These are phyloP conservation scores for Enteromius trimaculatus DNA, from an alignment of 2,797 vertebrate genomes.

Conservation along the genomic window DNA sequence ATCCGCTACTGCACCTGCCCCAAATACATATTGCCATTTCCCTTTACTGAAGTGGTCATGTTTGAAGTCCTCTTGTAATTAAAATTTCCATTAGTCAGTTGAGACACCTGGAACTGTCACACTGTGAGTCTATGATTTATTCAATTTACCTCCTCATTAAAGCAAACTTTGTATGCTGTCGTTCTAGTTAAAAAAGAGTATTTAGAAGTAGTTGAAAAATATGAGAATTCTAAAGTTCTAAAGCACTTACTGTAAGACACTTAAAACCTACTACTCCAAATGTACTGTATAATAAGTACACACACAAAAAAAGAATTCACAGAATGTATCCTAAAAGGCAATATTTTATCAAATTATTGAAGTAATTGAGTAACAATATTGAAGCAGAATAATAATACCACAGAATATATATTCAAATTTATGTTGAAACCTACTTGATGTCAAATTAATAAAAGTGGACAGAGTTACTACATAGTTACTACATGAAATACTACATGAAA, in stretches of 20 bases:
- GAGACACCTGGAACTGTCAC: constrained; percentile 34
- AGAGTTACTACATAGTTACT: no score
- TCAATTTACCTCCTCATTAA: background rate
- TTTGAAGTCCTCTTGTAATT: constrained; percentile 36
- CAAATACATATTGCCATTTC: background rate
- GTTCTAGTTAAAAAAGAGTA: background rate
- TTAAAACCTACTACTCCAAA: background rate
- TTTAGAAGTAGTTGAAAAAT: background rate
- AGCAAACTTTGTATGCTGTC: background rate
- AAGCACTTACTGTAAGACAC: background rate
- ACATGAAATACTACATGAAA: no score
- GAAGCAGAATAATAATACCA: background rate
- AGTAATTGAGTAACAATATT: background rate
- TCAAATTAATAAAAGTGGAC: no score
- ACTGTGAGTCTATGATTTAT: background rate
- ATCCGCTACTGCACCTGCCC: background rate
- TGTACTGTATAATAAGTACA: background rate
- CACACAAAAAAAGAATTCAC: background rate
- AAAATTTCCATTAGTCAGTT: constrained; percentile 36
- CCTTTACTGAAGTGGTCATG: background rate
- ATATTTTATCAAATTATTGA: no score
- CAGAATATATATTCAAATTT: no score
- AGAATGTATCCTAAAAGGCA: background rate
- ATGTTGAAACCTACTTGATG: no score
- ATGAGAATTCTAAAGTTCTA: background rate